These are phyloP conservation scores for Apteryx owenii DNA, from an alignment of 2,113 vertebrate species.

Conservation along the genomic window DNA sequence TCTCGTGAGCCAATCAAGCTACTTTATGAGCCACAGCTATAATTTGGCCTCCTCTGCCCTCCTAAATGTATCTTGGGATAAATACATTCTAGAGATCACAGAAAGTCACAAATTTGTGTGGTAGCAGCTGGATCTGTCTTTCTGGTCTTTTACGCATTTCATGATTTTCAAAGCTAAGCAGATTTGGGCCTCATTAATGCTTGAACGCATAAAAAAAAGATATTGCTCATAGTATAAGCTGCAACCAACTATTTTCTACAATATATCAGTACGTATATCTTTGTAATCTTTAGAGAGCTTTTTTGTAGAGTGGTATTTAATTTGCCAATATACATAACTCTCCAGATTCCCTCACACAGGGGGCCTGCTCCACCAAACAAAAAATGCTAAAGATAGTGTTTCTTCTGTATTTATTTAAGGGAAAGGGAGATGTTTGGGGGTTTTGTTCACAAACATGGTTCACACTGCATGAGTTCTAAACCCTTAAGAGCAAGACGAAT, in stretches of 20 bases:
- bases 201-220: not conserved
- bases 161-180: constrained; percentile 3
- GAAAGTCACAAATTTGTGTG: not conserved
- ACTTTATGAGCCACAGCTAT: not conserved
- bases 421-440: not conserved
- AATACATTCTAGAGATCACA: not conserved
- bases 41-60: not conserved
- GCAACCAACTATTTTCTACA: not conserved
- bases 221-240: not conserved
- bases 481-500: not conserved
- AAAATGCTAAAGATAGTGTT: not conserved
- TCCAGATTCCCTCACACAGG: not conserved
- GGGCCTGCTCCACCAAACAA: not conserved
- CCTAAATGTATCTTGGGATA: not conserved
- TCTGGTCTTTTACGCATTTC: not conserved
- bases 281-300: not conserved
- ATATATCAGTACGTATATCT: not conserved
- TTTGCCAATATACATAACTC: not conserved
- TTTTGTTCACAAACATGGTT: not conserved
- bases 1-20: not conserved
- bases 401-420: not conserved
- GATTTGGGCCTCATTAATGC: not conserved
- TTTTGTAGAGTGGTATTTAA: not conserved
- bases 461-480: not conserved
- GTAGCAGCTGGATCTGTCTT: not conserved